These are phyloP conservation scores for Chloropsis hardwickii DNA, from an alignment of 2,113 vertebrate genomes.

Conservation along the genomic window DNA sequence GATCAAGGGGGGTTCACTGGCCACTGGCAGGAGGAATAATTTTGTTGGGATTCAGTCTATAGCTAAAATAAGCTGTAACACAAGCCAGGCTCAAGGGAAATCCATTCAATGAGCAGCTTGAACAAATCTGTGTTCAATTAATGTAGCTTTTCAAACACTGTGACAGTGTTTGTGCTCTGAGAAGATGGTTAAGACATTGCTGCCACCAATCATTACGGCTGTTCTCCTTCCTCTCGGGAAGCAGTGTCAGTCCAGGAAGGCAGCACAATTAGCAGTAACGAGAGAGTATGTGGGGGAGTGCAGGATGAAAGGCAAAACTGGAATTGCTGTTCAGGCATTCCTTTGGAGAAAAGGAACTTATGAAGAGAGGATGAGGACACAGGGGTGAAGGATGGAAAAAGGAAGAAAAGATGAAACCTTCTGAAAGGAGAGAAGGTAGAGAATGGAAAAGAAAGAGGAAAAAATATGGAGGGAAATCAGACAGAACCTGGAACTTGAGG, in stretches of 20 bases:
- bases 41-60: not conserved
- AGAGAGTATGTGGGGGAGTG: slow-evolving; percentile 22
- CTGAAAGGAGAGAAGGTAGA: not conserved
- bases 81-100: slow-evolving; percentile 45
- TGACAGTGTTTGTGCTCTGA: slow-evolving; percentile 60
- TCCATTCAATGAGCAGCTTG: slow-evolving; percentile 55
- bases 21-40: not conserved
- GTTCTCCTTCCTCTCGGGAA: slow-evolving; percentile 39
- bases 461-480: not conserved
- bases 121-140: slow-evolving; percentile 67
- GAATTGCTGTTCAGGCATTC: not conserved
- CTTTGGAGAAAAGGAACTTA: not conserved
- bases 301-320: not conserved
- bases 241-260: slow-evolving; percentile 50
- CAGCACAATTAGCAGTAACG: slow-evolving; percentile 51
- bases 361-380: not conserved
- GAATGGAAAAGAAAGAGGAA: not conserved
- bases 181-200: slow-evolving; percentile 60
- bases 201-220: slow-evolving; percentile 59
- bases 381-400: not conserved
- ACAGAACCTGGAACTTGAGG: not conserved
- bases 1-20: not conserved
- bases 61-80: slow-evolving; percentile 50
- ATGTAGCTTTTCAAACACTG: slow-evolving; percentile 61
- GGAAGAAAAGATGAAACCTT: not conserved